phyloP scores from a whole-genome alignment of 2,113 vertebrate species.

The Lophura nycthemera region DNA sequence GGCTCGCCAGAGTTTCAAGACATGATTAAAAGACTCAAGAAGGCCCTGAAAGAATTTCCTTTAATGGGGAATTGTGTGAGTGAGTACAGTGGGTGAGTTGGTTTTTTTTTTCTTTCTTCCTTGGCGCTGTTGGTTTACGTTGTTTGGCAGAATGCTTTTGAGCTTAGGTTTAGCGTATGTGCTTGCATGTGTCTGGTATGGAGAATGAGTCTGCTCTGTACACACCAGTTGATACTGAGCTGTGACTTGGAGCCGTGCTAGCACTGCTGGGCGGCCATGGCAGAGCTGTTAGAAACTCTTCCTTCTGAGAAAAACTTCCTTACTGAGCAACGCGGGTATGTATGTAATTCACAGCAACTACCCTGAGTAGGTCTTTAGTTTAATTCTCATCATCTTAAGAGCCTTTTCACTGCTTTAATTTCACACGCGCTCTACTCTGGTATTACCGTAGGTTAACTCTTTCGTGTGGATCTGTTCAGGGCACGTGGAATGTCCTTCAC shows the following conservation, averaged over 20 bases:
- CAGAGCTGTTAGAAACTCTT: not conserved
- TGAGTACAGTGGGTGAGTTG: constrained; percentile 90
- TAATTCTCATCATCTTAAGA: constrained; percentile 11
- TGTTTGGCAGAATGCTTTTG: constrained; percentile 49
- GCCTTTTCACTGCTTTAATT: constrained; percentile 55
- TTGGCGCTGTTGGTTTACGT: constrained; percentile 51
- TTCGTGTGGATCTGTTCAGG: constrained; percentile 2
- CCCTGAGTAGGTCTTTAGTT: not conserved
- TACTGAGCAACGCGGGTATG: constrained; percentile 18
- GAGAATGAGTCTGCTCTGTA: constrained; percentile 37
- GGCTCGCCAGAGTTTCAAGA: constrained; percentile 76
- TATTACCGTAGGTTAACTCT: constrained; percentile 52
- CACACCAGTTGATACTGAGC: constrained; percentile 8
- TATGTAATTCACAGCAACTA: constrained; percentile 3
- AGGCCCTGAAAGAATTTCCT: constrained; percentile 75
- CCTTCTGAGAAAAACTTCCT: not conserved
- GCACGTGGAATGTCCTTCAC: constrained; percentile 51
- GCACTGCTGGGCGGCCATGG: constrained; percentile 20
- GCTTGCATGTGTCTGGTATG: constrained; percentile 39
- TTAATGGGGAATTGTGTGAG: constrained; percentile 95
- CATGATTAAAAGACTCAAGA: constrained; percentile 81
- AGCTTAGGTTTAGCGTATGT: constrained; percentile 39
- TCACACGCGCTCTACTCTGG: constrained; percentile 30
- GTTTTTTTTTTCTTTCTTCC: constrained; percentile 55
- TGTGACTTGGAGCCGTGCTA: not conserved